phyloP scores from a whole-genome alignment of 2,797 vertebrate species.

The Crypturellus tataupa region DNA sequence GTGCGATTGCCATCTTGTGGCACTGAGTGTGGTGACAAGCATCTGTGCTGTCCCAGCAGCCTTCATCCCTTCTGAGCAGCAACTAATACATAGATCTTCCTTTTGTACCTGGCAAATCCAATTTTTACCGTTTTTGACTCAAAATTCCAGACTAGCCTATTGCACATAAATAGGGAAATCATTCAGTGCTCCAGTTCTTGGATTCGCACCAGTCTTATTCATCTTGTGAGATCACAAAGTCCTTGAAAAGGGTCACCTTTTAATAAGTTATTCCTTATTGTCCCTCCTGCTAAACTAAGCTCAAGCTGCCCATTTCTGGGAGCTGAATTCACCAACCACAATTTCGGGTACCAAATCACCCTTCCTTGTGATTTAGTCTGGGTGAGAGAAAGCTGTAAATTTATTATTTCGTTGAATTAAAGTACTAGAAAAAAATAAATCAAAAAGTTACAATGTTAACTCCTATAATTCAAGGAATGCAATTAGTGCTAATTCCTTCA shows the following conservation, averaged over 20 bases:
- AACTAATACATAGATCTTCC: background rate
- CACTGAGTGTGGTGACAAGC: background rate
- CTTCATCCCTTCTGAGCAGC: background rate
- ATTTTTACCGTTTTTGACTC: background rate
- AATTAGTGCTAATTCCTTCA: background rate
- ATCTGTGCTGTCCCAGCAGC: background rate
- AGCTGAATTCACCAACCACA: background rate
- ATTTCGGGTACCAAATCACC: background rate
- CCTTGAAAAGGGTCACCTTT: background rate
- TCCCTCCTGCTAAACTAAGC: background rate
- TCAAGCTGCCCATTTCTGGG: background rate
- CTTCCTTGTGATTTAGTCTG: background rate
- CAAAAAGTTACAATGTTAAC: background rate
- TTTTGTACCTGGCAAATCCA: background rate
- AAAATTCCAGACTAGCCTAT: background rate
- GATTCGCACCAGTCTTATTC: background rate
- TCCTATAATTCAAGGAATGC: background rate
- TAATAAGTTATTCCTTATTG: background rate
- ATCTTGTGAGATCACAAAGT: background rate
- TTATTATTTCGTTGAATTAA: background rate
- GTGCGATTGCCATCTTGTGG: slow-evolving; percentile 69
- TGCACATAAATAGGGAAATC: background rate
- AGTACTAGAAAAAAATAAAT: background rate
- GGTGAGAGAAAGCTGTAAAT: background rate
- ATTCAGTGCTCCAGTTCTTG: background rate